phyloP scores from a whole-genome alignment of 2,888 invertebrate species.

The Prosapia bicincta region DNA sequence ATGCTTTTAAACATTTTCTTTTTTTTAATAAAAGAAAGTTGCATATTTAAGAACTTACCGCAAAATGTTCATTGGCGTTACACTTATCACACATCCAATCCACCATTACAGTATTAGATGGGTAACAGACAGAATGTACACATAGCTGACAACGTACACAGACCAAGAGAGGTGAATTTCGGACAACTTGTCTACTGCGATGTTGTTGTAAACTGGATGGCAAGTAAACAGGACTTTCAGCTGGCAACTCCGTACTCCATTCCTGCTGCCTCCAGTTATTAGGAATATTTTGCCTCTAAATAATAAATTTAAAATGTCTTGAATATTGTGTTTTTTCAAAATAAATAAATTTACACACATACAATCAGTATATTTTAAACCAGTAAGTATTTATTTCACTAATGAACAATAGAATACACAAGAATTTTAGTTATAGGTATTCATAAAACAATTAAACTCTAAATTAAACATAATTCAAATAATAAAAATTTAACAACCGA shows the following conservation, averaged over 20 bases:
- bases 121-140: slow-evolving; percentile 55
- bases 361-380: too few relatives aligned
- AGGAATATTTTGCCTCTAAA: slow-evolving; percentile 12
- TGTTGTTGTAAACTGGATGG: slow-evolving; percentile 6
- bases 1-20: too few relatives aligned
- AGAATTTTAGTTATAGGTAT: too few relatives aligned
- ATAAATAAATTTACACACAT: neutral
- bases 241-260: slow-evolving; percentile 26
- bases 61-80: slow-evolving; percentile 44
- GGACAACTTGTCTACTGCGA: slow-evolving; percentile 14
- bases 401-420: too few relatives aligned
- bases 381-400: too few relatives aligned
- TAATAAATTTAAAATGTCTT: neutral
- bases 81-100: slow-evolving; percentile 50
- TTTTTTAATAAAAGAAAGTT: too few relatives aligned
- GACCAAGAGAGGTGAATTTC: slow-evolving; percentile 46
- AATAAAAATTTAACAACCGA: too few relatives aligned
- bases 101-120: slow-evolving; percentile 6
- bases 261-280: slow-evolving; percentile 19
- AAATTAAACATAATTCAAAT: too few relatives aligned
- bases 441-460: too few relatives aligned
- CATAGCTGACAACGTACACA: slow-evolving; percentile 55
- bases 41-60: too few relatives aligned
- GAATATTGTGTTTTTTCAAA: neutral
- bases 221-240: slow-evolving; percentile 13